A percentile compares a stretch with the other conserved stretches of the same genome.
Evolutionary conservation across 2,113 vertebrate genomes (phyloP).

Genomic region (Hippocampus comes): DNA sequence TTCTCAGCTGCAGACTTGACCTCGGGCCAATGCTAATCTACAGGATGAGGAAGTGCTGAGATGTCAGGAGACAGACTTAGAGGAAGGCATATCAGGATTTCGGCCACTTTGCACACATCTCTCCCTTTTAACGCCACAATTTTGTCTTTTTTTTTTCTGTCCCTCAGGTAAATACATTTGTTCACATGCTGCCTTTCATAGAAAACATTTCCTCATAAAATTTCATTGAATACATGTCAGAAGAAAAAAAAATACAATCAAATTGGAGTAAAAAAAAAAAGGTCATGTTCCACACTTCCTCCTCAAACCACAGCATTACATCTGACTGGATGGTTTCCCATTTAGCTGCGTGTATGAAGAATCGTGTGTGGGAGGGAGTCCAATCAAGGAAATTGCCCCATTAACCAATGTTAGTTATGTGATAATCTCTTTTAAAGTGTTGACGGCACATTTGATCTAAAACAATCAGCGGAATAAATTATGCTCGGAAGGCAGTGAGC

Average conservation of each 20-base stretch:
- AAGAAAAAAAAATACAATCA: slow-evolving; percentile 68
- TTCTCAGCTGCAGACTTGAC: not conserved
- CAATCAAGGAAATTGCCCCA: not conserved
- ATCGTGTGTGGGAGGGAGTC: not conserved
- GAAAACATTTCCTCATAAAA: slow-evolving; percentile 63
- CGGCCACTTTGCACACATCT: slow-evolving; percentile 25
- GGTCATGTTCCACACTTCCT: slow-evolving; percentile 41
- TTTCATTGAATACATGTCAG: slow-evolving; percentile 37
- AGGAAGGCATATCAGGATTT: slow-evolving; percentile 17
- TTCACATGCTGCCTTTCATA: slow-evolving; percentile 58
- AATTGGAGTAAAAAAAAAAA: slow-evolving; percentile 45
- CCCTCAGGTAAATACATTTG: slow-evolving; percentile 33
- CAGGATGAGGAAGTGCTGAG: slow-evolving; percentile 16
- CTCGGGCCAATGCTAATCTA: not conserved
- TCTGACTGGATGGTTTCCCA: not conserved
- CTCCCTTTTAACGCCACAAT: slow-evolving; percentile 29
- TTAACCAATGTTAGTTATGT: not conserved
- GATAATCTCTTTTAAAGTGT: not conserved
- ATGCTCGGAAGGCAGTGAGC: slow-evolving; percentile 19
- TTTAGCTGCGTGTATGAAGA: not conserved
- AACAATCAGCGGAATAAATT: slow-evolving; percentile 16
- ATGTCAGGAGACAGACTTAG: slow-evolving; percentile 23
- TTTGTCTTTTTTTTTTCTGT: not conserved
- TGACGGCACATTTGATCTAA: slow-evolving; percentile 9
- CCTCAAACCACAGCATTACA: not conserved